phyloP scores from a whole-genome alignment of 2,797 vertebrate genomes.

The Semaprochilodus insignis region DNA sequence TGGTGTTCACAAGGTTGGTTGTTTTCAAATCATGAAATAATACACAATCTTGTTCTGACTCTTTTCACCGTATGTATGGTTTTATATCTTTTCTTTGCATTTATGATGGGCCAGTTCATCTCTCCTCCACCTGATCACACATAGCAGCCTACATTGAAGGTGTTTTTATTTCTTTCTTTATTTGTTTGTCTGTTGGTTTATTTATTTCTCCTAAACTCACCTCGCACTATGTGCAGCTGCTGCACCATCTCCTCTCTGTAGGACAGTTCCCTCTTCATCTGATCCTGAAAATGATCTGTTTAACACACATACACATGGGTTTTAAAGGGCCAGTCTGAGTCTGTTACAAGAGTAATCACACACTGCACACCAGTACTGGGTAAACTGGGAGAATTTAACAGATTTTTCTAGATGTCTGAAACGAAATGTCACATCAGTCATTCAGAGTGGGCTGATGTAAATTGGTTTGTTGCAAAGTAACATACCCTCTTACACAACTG shows the following conservation, averaged over 20 bases:
- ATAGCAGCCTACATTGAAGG: not conserved
- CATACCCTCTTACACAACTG: too few species aligned
- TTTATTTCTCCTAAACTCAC: slow-evolving; percentile 67
- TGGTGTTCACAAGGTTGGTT: too few species aligned
- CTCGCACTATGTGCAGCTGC: slow-evolving; percentile 97
- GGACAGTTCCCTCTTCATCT: slow-evolving; percentile 98
- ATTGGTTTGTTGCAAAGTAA: too few species aligned
- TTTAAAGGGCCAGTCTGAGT: too few species aligned
- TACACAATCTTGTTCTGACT: too few species aligned
- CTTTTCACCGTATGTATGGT: too few species aligned
- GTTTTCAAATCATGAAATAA: too few species aligned
- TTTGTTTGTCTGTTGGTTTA: not conserved
- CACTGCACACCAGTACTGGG: not conserved
- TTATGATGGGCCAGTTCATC: not conserved
- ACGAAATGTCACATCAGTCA: too few species aligned
- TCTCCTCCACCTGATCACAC: not conserved
- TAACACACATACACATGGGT: slow-evolving; percentile 36
- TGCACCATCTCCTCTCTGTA: slow-evolving; percentile 99
- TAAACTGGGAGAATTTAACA: too few species aligned
- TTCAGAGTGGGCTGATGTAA: too few species aligned
- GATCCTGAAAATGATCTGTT: slow-evolving; percentile 98
- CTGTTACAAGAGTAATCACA: not conserved
- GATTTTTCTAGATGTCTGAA: too few species aligned
- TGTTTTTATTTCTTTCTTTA: too few species aligned
- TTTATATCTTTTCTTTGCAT: not conserved